Base-by-base conservation (phyloP, 2,113 vertebrate genomes). In the Microcebus griseorufus region DNA sequence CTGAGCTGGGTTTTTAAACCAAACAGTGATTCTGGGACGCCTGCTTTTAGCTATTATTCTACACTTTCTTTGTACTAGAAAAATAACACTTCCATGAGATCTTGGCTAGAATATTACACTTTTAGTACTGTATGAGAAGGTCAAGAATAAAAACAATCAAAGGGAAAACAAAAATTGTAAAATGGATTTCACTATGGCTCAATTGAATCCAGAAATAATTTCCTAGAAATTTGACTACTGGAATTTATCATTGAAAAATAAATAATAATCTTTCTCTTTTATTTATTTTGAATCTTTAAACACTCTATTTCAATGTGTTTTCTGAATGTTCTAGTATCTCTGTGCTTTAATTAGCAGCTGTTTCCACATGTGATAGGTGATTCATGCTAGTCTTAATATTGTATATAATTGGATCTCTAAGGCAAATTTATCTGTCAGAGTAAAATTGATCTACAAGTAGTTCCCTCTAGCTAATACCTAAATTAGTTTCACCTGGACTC, bases 301-400 rank as follows among this genome's bases (percentile, higher is more conserved):
- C 96, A 53, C 42, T 84, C 51, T 9, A 76, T 97, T 96, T 94
- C 70, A 96, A 4, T 95, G 92, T 95, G 65, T 96, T 84, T 79
- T 95, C 94, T 91, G 95, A 96, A 94, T 83, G 62, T 94, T 96
- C 96, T 86, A 65, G 81, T 94, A 93, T 97, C 95, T 96, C 90
- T 95, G 62, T 93, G 94, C 96, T 97, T 97, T 98, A 98, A 98
- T 98, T 98, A 98, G 96, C 96, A 97, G 93, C 97, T 97, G 96
- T 97, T 98, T 97, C 92, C 93, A 98, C 96, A 81, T 97, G 85
- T 95, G 98, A 97, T 98, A 97, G 97, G 97, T 98, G 98, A 98
- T 97, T 98, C 98, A 97, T 96, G 96, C 96, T 96, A 97, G 97
- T 98, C 97, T 98, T 97, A 98, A 97, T 98, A 98, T 97, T 98